phyloP scores from a whole-genome alignment of 2,113 vertebrate species.

The Cebidichthys violaceus region DNA sequence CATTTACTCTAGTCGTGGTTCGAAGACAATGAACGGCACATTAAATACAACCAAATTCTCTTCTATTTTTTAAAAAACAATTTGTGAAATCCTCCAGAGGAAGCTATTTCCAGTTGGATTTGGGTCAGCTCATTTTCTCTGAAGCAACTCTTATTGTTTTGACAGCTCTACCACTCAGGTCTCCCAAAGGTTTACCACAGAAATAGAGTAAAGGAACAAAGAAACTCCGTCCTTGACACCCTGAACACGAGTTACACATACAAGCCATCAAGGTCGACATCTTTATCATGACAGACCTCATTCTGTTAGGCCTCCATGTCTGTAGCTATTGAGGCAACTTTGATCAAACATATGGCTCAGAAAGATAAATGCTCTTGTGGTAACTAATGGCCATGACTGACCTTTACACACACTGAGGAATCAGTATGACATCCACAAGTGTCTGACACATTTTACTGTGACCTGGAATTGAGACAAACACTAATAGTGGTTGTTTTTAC shows the following conservation, averaged over 20 bases:
- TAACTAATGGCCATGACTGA: conserved; percentile 2
- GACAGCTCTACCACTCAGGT: conserved; percentile 67
- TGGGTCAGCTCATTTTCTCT: conserved; percentile 51
- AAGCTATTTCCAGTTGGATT: conserved; percentile 47
- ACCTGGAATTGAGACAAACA: not conserved
- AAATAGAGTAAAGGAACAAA: conserved; percentile 48
- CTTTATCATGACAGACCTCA: not conserved
- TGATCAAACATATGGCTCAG: not conserved
- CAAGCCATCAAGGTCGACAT: not conserved
- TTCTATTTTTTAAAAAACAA: conserved; percentile 36
- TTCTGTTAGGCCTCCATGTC: not conserved
- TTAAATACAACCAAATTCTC: conserved; percentile 2
- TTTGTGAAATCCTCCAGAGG: conserved; percentile 22
- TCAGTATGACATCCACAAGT: not conserved
- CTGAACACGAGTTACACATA: not conserved
- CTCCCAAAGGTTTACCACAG: conserved; percentile 58
- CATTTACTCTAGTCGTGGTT: not conserved
- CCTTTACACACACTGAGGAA: not conserved
- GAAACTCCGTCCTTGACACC: conserved; percentile 4
- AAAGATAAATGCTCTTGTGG: not conserved
- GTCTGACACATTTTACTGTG: not conserved
- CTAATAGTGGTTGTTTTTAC: not conserved
- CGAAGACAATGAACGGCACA: conserved; percentile 23
- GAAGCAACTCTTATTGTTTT: conserved; percentile 45
- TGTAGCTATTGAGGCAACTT: not conserved